A percentile compares a stretch with the other conserved stretches of the same genome.
Evolutionary conservation across 2,113 vertebrate species (phyloP).

Genomic region (Tachysurus vachellii): DNA sequence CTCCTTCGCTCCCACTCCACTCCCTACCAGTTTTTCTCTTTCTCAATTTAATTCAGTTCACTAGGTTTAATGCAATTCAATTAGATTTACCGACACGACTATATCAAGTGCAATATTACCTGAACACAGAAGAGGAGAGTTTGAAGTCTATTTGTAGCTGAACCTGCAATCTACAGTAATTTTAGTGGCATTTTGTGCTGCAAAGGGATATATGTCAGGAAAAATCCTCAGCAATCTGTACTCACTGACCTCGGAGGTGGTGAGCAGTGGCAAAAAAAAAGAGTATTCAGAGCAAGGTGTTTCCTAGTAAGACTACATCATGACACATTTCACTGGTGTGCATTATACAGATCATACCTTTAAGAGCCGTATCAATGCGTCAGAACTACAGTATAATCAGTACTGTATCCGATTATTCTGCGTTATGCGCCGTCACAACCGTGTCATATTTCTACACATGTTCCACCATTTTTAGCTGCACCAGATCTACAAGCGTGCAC

Average conservation of each 20-base stretch:
- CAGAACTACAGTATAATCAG: not conserved
- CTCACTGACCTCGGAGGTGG: slow-evolving; percentile 73
- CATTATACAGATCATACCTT: slow-evolving; percentile 11
- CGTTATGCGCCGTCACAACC: not conserved
- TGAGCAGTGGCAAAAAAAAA: slow-evolving; percentile 18
- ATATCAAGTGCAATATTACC: slow-evolving; percentile 13
- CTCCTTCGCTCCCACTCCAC: not conserved
- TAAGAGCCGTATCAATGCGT: no score
- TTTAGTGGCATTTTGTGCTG: slow-evolving; percentile 43
- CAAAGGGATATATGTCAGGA: slow-evolving; percentile 57
- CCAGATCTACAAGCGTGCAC: not conserved
- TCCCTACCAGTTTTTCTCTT: not conserved
- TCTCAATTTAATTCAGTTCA: not conserved
- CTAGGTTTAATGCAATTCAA: slow-evolving; percentile 1
- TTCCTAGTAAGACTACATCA: slow-evolving; percentile 19
- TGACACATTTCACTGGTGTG: not conserved
- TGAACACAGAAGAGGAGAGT: not conserved
- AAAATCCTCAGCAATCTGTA: slow-evolving; percentile 68
- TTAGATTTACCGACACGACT: slow-evolving; percentile 12
- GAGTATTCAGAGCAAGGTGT: not conserved
- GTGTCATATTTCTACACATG: not conserved
- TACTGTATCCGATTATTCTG: not conserved
- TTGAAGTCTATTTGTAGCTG: slow-evolving; percentile 15
- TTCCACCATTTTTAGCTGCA: not conserved
- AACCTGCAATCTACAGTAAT: not conserved